Conservation (phyloP, 92 coral and sea anemone species). For the Diadumene lineata region DNA sequence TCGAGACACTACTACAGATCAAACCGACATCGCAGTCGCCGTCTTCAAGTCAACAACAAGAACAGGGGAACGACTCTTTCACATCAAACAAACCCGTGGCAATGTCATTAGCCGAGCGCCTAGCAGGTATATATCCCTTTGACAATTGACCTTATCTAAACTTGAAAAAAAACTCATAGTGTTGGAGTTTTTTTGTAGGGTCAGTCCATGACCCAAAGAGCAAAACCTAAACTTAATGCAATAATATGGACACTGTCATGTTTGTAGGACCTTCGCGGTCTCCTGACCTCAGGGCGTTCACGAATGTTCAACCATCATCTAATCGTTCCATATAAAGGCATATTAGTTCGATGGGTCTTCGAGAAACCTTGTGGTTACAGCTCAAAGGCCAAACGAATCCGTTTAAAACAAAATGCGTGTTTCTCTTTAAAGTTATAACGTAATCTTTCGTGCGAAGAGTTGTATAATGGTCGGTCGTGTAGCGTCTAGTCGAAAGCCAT, state of each 20-base stretch:
- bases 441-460: neutral
- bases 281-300: conserved; percentile 40
- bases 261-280: no score
- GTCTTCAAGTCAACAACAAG: conserved; percentile 4
- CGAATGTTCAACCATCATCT: conserved; percentile 15
- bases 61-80: conserved; percentile 19
- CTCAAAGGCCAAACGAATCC: conserved; percentile 26
- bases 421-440: neutral
- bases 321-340: conserved; percentile 51
- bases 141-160: conserved; percentile 5
- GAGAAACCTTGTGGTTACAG: conserved; percentile 14
- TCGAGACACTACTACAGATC: conserved; percentile 51
- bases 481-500: neutral
- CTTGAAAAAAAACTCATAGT: neutral
- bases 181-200: conserved; percentile 2
- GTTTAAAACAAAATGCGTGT: conserved; percentile 7
- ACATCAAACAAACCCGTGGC: conserved; percentile 25
- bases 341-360: conserved; percentile 24
- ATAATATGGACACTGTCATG: no score
- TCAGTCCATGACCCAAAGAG: conserved; percentile 23
- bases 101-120: conserved; percentile 86
- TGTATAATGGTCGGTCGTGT: no score
- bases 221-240: conserved; percentile 1
- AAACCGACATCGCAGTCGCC: conserved; percentile 33
- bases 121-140: conserved; percentile 63